Percentiles rank a stretch among this genome's conserved stretches.
These are phyloP conservation scores for Drosophila saltans DNA, from an alignment of 1,140 invertebrate genomes.

Conservation along the genomic window DNA sequence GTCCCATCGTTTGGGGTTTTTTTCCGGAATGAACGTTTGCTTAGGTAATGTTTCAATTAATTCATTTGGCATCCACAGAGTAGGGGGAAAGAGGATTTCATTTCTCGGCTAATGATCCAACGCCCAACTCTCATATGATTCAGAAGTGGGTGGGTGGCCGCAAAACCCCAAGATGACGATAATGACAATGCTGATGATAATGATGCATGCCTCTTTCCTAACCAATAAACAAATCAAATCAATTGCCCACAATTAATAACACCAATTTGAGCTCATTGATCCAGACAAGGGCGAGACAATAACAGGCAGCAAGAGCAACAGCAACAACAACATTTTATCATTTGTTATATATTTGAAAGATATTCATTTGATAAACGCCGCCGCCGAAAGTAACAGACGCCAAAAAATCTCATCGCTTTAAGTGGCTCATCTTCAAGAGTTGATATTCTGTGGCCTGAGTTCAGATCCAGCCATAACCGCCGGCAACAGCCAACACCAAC, in stretches of 20 bases:
- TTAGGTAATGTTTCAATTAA: constrained; percentile 82
- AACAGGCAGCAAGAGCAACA: neutral
- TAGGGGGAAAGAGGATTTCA: constrained; percentile 22
- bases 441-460: constrained; percentile 31
- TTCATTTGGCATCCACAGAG: constrained; percentile 54
- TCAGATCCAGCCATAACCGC: constrained; percentile 50
- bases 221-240: constrained; percentile 66
- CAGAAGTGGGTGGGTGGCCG: constrained; percentile 40
- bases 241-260: constrained; percentile 76
- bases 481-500: constrained; percentile 64
- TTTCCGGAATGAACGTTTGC: constrained; percentile 56
- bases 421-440: constrained; percentile 68
- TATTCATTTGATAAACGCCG: constrained; percentile 80
- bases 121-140: neutral
- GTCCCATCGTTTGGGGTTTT: constrained; percentile 26
- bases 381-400: constrained; percentile 54
- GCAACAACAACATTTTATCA: constrained; percentile 67
- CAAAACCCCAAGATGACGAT: constrained; percentile 1
- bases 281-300: constrained; percentile 35
- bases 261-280: constrained; percentile 58
- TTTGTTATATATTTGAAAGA: constrained; percentile 79
- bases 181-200: constrained; percentile 24
- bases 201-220: constrained; percentile 43
- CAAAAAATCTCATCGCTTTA: constrained; percentile 80
- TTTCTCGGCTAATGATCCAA: constrained; percentile 57